Conservation (phyloP, 2,113 vertebrate species). For the Candoia aspera region DNA sequence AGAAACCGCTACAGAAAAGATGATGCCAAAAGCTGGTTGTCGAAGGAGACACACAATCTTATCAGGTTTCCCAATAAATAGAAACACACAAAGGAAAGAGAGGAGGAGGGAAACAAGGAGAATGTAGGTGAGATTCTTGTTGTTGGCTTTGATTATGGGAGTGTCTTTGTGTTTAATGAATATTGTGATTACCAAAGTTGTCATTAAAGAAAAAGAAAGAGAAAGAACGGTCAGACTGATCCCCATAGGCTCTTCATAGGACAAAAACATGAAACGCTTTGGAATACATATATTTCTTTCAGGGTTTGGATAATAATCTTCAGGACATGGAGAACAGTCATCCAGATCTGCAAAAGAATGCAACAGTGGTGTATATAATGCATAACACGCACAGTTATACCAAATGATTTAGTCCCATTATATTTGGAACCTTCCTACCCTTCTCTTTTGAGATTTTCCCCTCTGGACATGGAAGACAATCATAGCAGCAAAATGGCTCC, state of each 20-base stretch:
- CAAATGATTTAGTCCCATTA: too few relatives aligned
- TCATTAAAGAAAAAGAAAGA: not conserved
- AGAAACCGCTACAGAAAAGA: not conserved
- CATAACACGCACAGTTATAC: too few relatives aligned
- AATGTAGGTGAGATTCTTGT: not conserved
- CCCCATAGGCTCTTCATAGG: not conserved
- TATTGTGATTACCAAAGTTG: not conserved
- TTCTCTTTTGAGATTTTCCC: slow-evolving; percentile 2
- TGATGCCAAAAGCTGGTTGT: not conserved
- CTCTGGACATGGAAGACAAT: slow-evolving; percentile 3
- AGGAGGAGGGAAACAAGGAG: not conserved
- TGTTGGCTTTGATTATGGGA: not conserved
- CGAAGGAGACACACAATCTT: not conserved
- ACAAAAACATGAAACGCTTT: not conserved
- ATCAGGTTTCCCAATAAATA: not conserved
- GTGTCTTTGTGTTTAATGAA: not conserved
- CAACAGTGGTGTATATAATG: not conserved
- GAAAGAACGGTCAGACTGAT: not conserved
- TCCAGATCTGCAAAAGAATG: not conserved
- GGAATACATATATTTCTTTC: not conserved
- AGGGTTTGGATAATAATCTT: not conserved
- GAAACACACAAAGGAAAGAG: not conserved
- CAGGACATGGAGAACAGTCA: not conserved
- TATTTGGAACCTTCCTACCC: not conserved
- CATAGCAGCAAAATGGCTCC: slow-evolving; percentile 4